These are phyloP conservation scores for Lagocephalus sceleratus DNA, from an alignment of 2,797 vertebrate species.

Conservation along the genomic window DNA sequence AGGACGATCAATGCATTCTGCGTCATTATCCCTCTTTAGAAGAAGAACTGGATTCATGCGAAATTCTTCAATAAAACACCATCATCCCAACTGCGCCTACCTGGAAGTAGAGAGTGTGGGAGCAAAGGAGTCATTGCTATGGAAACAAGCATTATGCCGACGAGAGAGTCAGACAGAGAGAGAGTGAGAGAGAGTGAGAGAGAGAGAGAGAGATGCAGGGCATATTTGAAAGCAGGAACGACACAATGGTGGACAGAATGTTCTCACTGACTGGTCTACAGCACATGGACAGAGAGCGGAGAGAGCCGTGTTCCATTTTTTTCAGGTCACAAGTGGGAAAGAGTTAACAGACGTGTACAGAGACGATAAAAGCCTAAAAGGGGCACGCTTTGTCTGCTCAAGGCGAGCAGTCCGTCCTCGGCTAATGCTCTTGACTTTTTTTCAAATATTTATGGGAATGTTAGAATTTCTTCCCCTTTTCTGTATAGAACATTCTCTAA, in stretches of 20 bases:
- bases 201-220: constrained; percentile 33
- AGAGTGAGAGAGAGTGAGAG: constrained; percentile 23
- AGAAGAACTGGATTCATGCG: constrained; percentile 58
- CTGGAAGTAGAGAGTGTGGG: constrained; percentile 69
- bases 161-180: constrained; percentile 9
- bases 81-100: constrained; percentile 66
- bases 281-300: constrained; percentile 3
- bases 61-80: constrained; percentile 58
- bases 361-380: constrained; percentile 25
- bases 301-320: constrained; percentile 34
- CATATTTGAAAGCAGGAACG: constrained; percentile 47
- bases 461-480: too few relatives aligned
- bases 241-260: constrained; percentile 17
- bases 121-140: constrained; percentile 75
- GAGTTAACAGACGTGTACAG: constrained; percentile 10
- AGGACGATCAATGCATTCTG: constrained; percentile 51
- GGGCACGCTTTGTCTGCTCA: constrained; percentile 12
- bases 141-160: constrained; percentile 76
- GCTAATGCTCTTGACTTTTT: too few relatives aligned
- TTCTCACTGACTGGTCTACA: constrained; percentile 46
- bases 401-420: not conserved
- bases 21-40: constrained; percentile 43
- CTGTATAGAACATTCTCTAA: too few relatives aligned
- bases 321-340: constrained; percentile 18
- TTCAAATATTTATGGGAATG: too few relatives aligned